phyloP scores from a whole-genome alignment of 2,797 vertebrate species.

The Poeciliopsis gracilis region DNA sequence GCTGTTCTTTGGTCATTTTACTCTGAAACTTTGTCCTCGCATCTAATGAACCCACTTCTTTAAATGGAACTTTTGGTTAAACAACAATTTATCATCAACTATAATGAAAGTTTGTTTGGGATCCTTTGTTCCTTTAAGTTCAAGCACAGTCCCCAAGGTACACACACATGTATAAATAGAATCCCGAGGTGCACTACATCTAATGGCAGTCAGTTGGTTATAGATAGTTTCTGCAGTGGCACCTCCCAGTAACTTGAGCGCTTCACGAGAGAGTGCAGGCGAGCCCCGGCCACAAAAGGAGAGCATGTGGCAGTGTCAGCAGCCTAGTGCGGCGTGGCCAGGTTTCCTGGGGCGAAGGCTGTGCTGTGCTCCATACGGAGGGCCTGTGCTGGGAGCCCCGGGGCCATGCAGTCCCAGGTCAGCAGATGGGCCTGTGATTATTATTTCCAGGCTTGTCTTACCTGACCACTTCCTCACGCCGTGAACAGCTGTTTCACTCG shows the following conservation, averaged over 20 bases:
- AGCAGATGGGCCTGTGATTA: conserved; percentile 98
- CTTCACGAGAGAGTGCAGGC: conserved; percentile 47
- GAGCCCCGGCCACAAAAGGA: conserved; percentile 67
- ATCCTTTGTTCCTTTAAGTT: conserved; percentile 63
- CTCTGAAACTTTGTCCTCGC: conserved; percentile 69
- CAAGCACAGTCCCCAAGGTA: conserved; percentile 46
- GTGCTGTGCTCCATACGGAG: conserved; percentile 88
- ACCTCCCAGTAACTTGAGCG: conserved; percentile 45
- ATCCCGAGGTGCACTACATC: conserved; percentile 33
- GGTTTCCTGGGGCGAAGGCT: conserved; percentile 82
- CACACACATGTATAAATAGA: conserved; percentile 50
- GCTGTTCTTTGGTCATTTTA: conserved; percentile 74
- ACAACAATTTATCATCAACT: conserved; percentile 72
- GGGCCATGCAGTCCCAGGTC: conserved; percentile 92
- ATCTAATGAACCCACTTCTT: conserved; percentile 73
- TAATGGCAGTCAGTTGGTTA: conserved; percentile 53
- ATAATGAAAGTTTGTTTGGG: conserved; percentile 58
- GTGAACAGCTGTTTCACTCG: conserved; percentile 96
- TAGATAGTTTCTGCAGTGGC: conserved; percentile 65
- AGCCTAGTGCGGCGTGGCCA: conserved; percentile 78
- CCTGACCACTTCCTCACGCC: conserved; percentile 94
- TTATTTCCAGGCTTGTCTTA: conserved; percentile 94
- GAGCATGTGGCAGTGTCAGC: conserved; percentile 87
- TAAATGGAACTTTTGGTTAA: conserved; percentile 62
- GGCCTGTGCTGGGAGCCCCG: conserved; percentile 87